A percentile compares a stretch with the other conserved stretches of the same genome.
These are phyloP conservation scores for Alviniconcha marisindica DNA, from an alignment of 1,140 invertebrate species.

Conservation along the genomic window DNA sequence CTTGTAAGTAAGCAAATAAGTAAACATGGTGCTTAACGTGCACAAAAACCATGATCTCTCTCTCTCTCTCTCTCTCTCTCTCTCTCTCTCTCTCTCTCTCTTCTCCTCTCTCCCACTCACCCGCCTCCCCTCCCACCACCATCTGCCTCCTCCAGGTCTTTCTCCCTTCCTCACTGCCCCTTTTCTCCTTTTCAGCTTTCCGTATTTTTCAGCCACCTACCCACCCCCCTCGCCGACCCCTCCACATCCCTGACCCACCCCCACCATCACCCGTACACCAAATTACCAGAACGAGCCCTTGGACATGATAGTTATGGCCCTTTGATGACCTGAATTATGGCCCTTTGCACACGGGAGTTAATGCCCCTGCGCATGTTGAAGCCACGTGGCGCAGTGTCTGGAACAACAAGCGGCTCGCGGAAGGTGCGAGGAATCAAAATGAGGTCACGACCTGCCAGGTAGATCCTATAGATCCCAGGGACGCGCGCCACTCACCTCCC, in stretches of 20 bases:
- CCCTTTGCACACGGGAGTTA: slow-evolving; percentile 7
- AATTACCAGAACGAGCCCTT: neutral
- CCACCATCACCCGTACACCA: neutral
- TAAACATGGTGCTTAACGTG: too few relatives aligned
- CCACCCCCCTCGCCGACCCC: neutral
- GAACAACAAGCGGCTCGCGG: neutral
- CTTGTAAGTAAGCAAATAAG: too few relatives aligned
- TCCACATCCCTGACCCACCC: neutral
- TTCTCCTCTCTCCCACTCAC: neutral
- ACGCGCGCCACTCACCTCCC: too few relatives aligned
- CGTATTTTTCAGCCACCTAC: too few relatives aligned
- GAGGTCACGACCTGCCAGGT: neutral
- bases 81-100: neutral
- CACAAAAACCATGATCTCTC: neutral
- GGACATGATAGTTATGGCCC: neutral
- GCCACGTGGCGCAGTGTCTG: neutral
- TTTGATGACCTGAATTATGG: neutral
- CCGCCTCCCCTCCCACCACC: neutral
- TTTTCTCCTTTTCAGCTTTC: neutral
- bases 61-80: neutral
- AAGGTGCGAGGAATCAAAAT: neutral
- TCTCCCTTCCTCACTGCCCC: neutral
- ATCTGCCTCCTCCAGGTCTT: neutral
- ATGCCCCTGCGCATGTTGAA: neutral
- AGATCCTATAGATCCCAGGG: too few relatives aligned